phyloP scores from a whole-genome alignment of 2,113 vertebrate species.

The Blennius ocellaris region DNA sequence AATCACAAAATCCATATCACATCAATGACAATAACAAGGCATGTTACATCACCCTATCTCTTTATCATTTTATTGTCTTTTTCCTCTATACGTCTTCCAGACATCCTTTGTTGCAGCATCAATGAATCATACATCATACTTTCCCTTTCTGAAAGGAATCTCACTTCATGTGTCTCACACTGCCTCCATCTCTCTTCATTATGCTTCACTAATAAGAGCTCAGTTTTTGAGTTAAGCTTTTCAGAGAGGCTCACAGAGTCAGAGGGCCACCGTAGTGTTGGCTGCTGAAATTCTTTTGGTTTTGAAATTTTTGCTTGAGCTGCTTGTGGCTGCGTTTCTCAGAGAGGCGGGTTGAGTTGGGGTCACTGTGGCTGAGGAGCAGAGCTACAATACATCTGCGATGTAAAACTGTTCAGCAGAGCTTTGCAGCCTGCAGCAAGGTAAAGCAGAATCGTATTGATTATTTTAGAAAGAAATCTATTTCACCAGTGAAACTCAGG shows the following conservation, averaged over 20 bases:
- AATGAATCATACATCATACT: background rate
- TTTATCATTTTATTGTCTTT: too few relatives aligned
- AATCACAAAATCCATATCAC: too few relatives aligned
- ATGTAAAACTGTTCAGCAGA: constrained; percentile 28
- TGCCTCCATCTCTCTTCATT: constrained; percentile 7
- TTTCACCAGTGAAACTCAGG: too few relatives aligned
- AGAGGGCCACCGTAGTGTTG: constrained; percentile 52
- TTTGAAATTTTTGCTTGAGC: constrained; percentile 55
- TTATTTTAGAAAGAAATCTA: constrained; percentile 4
- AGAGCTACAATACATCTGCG: constrained; percentile 31
- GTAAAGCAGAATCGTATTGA: background rate
- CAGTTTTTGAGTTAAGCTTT: constrained; percentile 50
- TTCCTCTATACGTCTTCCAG: background rate
- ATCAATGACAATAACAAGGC: too few relatives aligned
- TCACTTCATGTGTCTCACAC: background rate
- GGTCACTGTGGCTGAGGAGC: constrained; percentile 45
- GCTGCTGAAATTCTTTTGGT: constrained; percentile 46
- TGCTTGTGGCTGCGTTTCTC: constrained; percentile 42
- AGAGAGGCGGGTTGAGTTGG: constrained; percentile 37
- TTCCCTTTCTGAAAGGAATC: background rate
- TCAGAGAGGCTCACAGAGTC: constrained; percentile 46
- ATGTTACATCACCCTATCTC: too few relatives aligned
- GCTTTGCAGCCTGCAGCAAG: constrained; percentile 40
- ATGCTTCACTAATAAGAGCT: constrained; percentile 36
- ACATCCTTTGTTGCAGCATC: background rate